A percentile compares a stretch with the other conserved stretches of the same genome.
Conservation (phyloP, 2,797 vertebrate species). For the Sylvilagus floridanus region DNA sequence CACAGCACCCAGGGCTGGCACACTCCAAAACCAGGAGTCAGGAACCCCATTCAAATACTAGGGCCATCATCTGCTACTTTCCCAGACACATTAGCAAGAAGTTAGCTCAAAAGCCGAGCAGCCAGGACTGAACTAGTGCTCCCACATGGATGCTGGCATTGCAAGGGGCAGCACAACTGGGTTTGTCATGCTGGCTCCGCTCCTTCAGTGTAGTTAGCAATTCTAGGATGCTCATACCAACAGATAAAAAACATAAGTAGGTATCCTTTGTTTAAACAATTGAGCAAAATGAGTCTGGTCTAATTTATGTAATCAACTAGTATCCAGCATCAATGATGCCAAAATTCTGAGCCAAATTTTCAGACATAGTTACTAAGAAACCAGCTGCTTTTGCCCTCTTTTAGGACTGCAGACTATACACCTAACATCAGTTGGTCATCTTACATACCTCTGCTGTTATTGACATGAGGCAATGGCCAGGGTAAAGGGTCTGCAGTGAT, state of each 20-base stretch:
- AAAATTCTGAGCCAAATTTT: neutral
- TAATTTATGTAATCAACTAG: constrained; percentile 38
- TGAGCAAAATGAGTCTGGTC: neutral
- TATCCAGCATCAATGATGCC: neutral
- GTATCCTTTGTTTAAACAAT: constrained; percentile 23
- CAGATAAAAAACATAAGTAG: constrained; percentile 14
- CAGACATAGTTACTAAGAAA: neutral
- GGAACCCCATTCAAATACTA: too few relatives aligned
- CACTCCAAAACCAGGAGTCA: too few relatives aligned
- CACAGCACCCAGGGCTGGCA: too few relatives aligned
- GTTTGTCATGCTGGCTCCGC: too few relatives aligned
- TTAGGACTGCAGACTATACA: neutral
- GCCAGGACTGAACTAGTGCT: too few relatives aligned
- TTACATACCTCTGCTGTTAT: neutral
- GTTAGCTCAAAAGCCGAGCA: too few relatives aligned
- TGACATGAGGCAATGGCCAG: neutral
- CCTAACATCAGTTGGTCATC: neutral
- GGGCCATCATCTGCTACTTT: too few relatives aligned
- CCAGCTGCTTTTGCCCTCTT: neutral
- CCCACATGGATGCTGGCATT: too few relatives aligned
- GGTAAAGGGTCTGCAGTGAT: neutral
- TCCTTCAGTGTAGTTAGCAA: neutral
- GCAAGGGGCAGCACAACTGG: too few relatives aligned
- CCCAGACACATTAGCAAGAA: too few relatives aligned
- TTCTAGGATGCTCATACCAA: constrained; percentile 18